These are phyloP conservation scores for Phymorhynchus buccinoides DNA, from an alignment of 1,140 invertebrate genomes.

Conservation along the genomic window DNA sequence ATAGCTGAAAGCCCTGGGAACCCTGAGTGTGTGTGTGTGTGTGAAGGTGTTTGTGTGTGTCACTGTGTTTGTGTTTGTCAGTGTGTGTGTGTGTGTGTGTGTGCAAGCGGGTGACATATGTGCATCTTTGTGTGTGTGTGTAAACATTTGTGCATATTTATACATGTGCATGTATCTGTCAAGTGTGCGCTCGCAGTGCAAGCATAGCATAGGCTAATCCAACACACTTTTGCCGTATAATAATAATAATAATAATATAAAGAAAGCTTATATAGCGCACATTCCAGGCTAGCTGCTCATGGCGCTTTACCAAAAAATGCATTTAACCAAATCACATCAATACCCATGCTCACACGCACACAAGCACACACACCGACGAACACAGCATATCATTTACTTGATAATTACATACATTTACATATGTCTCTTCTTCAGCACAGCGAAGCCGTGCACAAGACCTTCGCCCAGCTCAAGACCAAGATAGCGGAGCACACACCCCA, in stretches of 20 bases:
- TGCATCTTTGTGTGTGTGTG: background rate
- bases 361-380: background rate
- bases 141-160: background rate
- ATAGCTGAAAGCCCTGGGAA: background rate
- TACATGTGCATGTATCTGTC: background rate
- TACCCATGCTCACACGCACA: background rate
- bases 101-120: background rate
- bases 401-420: background rate
- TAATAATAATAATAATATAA: no score
- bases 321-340: background rate
- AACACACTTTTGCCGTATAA: no score
- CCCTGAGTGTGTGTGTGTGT: background rate
- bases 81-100: background rate
- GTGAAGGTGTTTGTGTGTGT: conserved; percentile 2
- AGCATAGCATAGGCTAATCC: no score
- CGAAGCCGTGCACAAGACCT: conserved; percentile 87
- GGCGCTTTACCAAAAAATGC: background rate
- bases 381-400: background rate
- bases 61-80: background rate
- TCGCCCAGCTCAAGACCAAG: conserved; percentile 85
- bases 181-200: no score
- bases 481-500: conserved; percentile 83
- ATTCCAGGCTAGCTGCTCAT: background rate
- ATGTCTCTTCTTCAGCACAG: conserved; percentile 79
- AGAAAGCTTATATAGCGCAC: background rate